Conservation (phyloP, 1,140 invertebrate genomes). For the Hypothenemus hampei region DNA sequence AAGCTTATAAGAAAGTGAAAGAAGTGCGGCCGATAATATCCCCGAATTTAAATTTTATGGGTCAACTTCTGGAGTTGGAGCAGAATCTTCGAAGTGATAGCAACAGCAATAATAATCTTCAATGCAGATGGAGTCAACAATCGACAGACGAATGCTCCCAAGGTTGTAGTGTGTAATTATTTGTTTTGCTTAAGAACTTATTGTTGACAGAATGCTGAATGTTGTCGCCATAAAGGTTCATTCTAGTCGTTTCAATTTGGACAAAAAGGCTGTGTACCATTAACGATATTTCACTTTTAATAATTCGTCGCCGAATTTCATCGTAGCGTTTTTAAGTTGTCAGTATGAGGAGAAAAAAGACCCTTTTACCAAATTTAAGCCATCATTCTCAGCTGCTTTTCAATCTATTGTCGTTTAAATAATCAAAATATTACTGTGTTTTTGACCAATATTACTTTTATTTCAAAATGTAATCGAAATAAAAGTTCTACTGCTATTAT, state of each 20-base stretch:
- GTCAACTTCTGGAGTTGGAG: constrained; percentile 85
- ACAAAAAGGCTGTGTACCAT: constrained; percentile 38
- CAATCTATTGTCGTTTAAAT: constrained; percentile 10
- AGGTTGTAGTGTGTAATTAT: constrained; percentile 51
- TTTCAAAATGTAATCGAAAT: too few species aligned
- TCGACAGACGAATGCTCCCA: constrained; percentile 51
- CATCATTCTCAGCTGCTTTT: neutral
- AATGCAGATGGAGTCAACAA: constrained; percentile 53
- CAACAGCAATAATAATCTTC: constrained; percentile 47
- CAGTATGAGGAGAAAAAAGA: neutral
- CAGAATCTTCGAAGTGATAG: constrained; percentile 57
- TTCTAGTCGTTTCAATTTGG: constrained; percentile 32
- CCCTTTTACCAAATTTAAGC: neutral
- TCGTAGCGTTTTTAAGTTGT: neutral
- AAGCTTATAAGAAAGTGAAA: constrained; percentile 87
- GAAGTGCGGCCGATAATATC: constrained; percentile 84
- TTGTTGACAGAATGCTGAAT: neutral
- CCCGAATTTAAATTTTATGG: constrained; percentile 97
- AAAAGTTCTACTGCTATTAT: too few species aligned
- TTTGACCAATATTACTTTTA: too few species aligned
- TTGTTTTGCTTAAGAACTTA: neutral
- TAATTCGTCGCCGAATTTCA: neutral
- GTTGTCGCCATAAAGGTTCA: constrained; percentile 29
- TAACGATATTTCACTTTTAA: constrained; percentile 34
- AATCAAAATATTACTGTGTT: constrained; percentile 5